These are phyloP conservation scores for Drosophila suboccidentalis DNA, from an alignment of 2,888 invertebrate genomes.

Conservation along the genomic window DNA sequence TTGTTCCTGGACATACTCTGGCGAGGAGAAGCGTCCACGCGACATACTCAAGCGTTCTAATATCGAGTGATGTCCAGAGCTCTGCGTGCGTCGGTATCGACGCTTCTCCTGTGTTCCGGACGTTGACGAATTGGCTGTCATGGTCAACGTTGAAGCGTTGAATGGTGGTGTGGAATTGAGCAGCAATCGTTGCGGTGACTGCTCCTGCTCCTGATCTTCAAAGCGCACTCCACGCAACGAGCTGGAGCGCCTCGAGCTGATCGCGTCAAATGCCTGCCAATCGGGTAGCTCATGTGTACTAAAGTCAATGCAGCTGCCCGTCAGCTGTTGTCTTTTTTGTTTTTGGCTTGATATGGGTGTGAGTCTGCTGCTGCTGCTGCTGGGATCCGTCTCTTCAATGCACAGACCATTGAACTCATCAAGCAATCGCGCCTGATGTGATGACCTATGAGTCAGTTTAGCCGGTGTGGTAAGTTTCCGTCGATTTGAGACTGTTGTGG, in stretches of 20 bases:
- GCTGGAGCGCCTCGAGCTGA: constrained; percentile 71
- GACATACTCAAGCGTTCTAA: constrained; percentile 84
- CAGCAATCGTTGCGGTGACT: constrained; percentile 6
- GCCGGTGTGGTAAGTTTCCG: constrained; percentile 63
- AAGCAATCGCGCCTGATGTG: constrained; percentile 65
- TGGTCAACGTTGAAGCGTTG: constrained; percentile 74
- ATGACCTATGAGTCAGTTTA: constrained; percentile 61
- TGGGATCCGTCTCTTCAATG: constrained; percentile 74
- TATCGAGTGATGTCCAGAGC: constrained; percentile 79
- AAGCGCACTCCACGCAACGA: constrained; percentile 82
- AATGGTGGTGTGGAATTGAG: constrained; percentile 69
- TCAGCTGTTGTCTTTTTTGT: constrained; percentile 14
- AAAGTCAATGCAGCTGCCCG: constrained; percentile 69
- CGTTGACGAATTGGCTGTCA: constrained; percentile 74
- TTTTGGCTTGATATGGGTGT: background rate
- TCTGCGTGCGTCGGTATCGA: constrained; percentile 83
- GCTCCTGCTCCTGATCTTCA: constrained; percentile 42
- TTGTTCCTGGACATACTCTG: constrained; percentile 77
- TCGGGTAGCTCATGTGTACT: constrained; percentile 69
- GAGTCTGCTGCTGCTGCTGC: background rate
- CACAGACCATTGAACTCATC: constrained; percentile 70
- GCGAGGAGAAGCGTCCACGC: constrained; percentile 83
- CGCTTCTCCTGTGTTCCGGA: constrained; percentile 81
- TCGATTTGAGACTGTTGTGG: constrained; percentile 14
- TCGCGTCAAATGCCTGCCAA: constrained; percentile 43